Evolutionary conservation across 2,797 vertebrate genomes (phyloP).

Genomic region (Brachyrhaphis roseni): DNA sequence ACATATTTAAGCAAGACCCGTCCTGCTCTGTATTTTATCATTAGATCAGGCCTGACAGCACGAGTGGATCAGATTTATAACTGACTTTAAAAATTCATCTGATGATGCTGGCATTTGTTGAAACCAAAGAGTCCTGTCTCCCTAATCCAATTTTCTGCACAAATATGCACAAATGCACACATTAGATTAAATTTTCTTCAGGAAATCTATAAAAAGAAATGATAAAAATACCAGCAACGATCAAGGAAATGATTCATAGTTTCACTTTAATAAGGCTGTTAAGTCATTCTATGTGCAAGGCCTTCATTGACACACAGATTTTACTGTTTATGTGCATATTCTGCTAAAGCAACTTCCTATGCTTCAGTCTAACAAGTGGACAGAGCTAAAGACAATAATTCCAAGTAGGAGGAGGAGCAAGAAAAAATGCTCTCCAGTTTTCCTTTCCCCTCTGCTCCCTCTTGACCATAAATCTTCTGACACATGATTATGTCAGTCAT

Average conservation of each 20-base stretch:
- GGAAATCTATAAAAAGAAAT: background rate
- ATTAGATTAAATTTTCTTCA: conserved; percentile 18
- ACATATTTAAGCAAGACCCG: conserved; percentile 57
- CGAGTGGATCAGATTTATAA: conserved; percentile 38
- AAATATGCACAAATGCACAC: background rate
- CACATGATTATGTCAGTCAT: conserved; percentile 85
- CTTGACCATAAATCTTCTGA: conserved; percentile 83
- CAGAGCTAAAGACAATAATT: conserved; percentile 79
- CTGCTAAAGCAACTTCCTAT: conserved; percentile 55
- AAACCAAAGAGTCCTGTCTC: conserved; percentile 4
- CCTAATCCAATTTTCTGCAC: background rate
- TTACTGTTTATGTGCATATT: conserved; percentile 28
- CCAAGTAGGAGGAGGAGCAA: conserved; percentile 61
- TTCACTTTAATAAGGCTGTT: conserved; percentile 51
- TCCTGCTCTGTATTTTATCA: conserved; percentile 62
- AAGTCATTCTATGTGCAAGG: conserved; percentile 46
- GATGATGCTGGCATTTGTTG: conserved; percentile 15
- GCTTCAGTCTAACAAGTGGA: conserved; percentile 72
- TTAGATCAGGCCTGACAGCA: conserved; percentile 32
- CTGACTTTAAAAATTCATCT: conserved; percentile 5
- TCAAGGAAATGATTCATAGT: conserved; percentile 51
- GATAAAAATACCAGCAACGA: conserved; percentile 28
- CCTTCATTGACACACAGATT: conserved; percentile 46
- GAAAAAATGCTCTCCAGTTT: conserved; percentile 71
- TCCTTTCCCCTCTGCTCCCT: conserved; percentile 63